A percentile compares a stretch with the other conserved stretches of the same genome.
Conservation (phyloP, 2,888 invertebrate genomes). For the Chouioia cunea region DNA sequence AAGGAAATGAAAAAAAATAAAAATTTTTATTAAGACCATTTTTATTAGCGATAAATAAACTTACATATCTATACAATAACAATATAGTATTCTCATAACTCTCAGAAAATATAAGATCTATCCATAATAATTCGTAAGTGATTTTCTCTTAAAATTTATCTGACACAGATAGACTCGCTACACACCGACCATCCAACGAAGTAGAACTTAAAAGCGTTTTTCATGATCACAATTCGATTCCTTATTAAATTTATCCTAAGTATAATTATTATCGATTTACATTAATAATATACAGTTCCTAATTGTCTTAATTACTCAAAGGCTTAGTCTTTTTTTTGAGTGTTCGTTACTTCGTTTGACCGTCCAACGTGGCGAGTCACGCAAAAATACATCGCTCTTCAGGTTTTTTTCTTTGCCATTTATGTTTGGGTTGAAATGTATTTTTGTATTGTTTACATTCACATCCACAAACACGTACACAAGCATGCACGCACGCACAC, state of each 20-base stretch:
- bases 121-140: conserved; percentile 58
- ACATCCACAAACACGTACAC: no score
- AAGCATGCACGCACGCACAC: neutral
- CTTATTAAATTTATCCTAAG: conserved; percentile 21
- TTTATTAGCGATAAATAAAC: conserved; percentile 69
- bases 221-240: conserved; percentile 41
- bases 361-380: conserved; percentile 31
- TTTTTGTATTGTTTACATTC: conserved; percentile 20
- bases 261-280: conserved; percentile 29
- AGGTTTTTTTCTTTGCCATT: neutral
- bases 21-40: conserved; percentile 53
- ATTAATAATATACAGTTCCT: conserved; percentile 29
- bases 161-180: conserved; percentile 36
- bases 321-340: conserved; percentile 33
- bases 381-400: conserved; percentile 40
- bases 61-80: conserved; percentile 69
- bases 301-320: conserved; percentile 41
- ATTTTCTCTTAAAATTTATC: conserved; percentile 44
- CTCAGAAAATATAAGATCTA: conserved; percentile 67
- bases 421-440: conserved; percentile 42
- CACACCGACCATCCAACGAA: conserved; percentile 40
- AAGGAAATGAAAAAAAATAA: conserved; percentile 12
- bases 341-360: conserved; percentile 37
- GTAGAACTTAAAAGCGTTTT: conserved; percentile 40
- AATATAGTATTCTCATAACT: conserved; percentile 64